These are phyloP conservation scores for Clarias magur DNA, from an alignment of 2,113 vertebrate species.

Conservation along the genomic window DNA sequence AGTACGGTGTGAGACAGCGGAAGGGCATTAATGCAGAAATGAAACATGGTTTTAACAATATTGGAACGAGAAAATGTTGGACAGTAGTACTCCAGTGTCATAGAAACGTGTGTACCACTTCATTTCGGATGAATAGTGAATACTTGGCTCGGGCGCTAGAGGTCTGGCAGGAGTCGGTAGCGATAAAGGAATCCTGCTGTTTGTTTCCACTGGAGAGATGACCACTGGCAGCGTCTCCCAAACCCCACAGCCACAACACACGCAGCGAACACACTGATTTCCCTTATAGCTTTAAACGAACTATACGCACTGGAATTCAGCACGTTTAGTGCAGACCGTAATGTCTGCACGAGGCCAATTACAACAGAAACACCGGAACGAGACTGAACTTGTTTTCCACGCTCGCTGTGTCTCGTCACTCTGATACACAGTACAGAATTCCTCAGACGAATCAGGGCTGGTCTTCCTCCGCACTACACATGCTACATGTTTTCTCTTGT, in stretches of 20 bases:
- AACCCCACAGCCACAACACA: slow-evolving; percentile 20
- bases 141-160: slow-evolving; percentile 46
- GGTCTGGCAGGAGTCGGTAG: slow-evolving; percentile 34
- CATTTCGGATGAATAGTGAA: slow-evolving; percentile 50
- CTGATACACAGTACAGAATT: not conserved
- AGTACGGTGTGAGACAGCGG: not conserved
- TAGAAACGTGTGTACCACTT: slow-evolving; percentile 29
- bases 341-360: slow-evolving; percentile 47
- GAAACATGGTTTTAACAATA: not conserved
- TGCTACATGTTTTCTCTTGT: not conserved
- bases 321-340: slow-evolving; percentile 35
- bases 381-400: not conserved
- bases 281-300: slow-evolving; percentile 9
- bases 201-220: slow-evolving; percentile 28
- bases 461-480: not conserved
- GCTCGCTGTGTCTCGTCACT: not conserved
- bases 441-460: not conserved
- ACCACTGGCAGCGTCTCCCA: slow-evolving; percentile 26
- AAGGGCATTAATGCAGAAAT: not conserved
- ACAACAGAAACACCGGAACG: slow-evolving; percentile 23
- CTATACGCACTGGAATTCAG: slow-evolving; percentile 9
- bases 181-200: slow-evolving; percentile 45
- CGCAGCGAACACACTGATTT: slow-evolving; percentile 27
- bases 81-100: slow-evolving; percentile 22
- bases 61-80: not conserved